These are phyloP conservation scores for Pluvialis apricaria DNA, from an alignment of 2,113 vertebrate species.

Conservation along the genomic window DNA sequence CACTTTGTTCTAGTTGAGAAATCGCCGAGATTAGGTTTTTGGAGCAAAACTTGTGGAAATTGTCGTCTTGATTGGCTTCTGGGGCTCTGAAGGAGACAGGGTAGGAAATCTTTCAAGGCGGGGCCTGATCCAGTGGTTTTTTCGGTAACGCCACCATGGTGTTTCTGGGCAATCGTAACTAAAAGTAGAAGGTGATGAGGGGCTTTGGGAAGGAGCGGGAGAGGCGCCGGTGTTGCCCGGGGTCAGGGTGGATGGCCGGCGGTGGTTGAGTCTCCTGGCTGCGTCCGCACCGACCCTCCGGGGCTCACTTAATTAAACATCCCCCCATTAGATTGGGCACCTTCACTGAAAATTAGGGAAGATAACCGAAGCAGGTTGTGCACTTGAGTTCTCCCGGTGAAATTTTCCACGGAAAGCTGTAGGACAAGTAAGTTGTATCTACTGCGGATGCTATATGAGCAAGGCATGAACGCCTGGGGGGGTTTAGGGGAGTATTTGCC, in stretches of 20 bases:
- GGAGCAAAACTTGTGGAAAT: slow-evolving; percentile 20
- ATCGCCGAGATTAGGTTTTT: slow-evolving; percentile 25
- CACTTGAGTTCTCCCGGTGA: not conserved
- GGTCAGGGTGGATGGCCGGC: not conserved
- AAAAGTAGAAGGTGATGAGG: fast-evolving
- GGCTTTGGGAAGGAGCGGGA: not conserved
- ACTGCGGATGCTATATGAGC: not conserved
- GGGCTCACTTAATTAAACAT: not conserved
- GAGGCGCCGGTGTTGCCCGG: not conserved
- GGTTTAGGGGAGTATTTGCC: not conserved
- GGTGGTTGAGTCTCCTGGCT: not conserved
- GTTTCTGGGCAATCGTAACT: not conserved
- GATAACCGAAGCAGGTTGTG: not conserved
- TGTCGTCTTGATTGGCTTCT: not conserved
- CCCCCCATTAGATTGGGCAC: not conserved
- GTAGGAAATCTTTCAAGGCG: not conserved
- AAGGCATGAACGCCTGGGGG: fast-evolving
- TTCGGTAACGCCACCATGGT: fast-evolving
- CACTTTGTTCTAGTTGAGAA: slow-evolving; percentile 44
- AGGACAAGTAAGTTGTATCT: not conserved
- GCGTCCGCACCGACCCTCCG: fast-evolving
- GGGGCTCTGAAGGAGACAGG: not conserved
- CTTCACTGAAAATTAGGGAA: not conserved
- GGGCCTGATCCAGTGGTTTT: not conserved
- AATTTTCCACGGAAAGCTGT: not conserved